Conservation (phyloP, 2,888 invertebrate genomes). For the Drosophila ezoana region DNA sequence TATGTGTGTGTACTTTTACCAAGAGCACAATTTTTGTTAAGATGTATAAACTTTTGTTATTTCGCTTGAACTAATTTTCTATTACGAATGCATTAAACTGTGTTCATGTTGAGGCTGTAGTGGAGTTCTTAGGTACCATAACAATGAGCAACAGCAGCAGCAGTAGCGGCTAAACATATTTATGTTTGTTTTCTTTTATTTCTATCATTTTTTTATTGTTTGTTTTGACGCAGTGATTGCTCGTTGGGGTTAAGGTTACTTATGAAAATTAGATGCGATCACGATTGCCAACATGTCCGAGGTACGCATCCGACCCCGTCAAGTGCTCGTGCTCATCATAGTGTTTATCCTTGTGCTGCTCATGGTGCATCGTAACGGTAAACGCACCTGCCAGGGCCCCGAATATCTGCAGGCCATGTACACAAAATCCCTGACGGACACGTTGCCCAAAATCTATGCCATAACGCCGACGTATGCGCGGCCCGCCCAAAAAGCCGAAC, state of each 20-base stretch:
- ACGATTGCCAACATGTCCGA: constrained; percentile 75
- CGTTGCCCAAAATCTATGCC: constrained; percentile 91
- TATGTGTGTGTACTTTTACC: constrained; percentile 13
- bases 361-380: constrained; percentile 82
- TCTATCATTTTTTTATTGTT: constrained; percentile 38
- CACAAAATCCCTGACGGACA: constrained; percentile 56
- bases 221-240: constrained; percentile 46
- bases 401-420: constrained; percentile 79
- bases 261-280: constrained; percentile 18
- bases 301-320: constrained; percentile 82
- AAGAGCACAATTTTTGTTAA: constrained; percentile 32
- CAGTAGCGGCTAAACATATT: not conserved
- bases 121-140: constrained; percentile 34
- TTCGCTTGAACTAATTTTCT: constrained; percentile 6
- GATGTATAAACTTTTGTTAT: constrained; percentile 33
- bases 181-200: constrained; percentile 21
- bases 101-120: constrained; percentile 15
- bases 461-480: constrained; percentile 96
- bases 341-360: constrained; percentile 78
- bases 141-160: constrained; percentile 1
- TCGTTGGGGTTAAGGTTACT: constrained; percentile 10
- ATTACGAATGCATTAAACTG: not conserved
- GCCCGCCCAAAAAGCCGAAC: constrained; percentile 96
- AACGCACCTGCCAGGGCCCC: constrained; percentile 79
- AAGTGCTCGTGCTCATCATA: constrained; percentile 81